Conservation (phyloP, 2,888 invertebrate species). For the Deroplatys truncata region DNA sequence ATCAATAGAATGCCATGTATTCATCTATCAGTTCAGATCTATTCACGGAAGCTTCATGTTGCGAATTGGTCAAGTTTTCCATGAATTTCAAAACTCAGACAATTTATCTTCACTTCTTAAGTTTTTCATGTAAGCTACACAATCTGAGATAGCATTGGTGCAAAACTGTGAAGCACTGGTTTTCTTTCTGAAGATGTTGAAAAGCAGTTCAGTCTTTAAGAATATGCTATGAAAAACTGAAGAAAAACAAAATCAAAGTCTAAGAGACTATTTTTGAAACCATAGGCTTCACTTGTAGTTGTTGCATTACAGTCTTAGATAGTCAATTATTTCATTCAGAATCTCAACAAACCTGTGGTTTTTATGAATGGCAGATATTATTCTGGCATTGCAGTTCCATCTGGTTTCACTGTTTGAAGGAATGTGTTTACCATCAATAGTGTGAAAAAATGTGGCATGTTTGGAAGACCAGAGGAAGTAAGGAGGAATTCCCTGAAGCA, state of each 20-base stretch:
- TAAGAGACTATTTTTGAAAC: no score
- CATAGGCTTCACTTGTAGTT: no score
- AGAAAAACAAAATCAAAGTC: no score
- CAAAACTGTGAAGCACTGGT: no score
- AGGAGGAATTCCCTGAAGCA: background rate
- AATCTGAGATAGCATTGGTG: background rate
- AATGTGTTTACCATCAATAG: background rate
- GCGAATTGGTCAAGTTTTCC: no score
- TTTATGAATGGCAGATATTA: background rate
- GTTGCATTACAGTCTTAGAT: background rate
- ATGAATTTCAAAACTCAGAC: no score
- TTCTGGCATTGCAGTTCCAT: background rate
- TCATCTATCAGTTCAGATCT: background rate
- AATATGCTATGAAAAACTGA: no score
- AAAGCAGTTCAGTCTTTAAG: background rate
- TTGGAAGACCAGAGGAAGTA: background rate
- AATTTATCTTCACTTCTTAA: background rate
- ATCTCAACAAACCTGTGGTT: background rate
- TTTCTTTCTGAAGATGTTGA: background rate
- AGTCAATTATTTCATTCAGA: background rate
- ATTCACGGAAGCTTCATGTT: background rate
- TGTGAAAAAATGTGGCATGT: background rate
- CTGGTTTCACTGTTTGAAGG: background rate
- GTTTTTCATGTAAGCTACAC: background rate
- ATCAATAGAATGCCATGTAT: background rate